These are phyloP conservation scores for Ormia ochracea DNA, from an alignment of 2,888 invertebrate genomes.

Conservation along the genomic window DNA sequence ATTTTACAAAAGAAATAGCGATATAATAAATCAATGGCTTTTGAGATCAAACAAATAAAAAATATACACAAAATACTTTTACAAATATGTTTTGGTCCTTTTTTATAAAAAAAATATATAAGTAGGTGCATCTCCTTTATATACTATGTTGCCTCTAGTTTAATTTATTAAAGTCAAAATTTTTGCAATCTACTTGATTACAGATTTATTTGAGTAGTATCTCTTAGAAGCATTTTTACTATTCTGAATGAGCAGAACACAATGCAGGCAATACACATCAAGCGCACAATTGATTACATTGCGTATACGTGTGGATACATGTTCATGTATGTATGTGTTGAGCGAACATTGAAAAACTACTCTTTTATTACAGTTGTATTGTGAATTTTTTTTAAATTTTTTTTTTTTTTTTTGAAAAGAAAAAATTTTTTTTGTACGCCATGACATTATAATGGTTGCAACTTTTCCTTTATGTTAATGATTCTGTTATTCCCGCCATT, in stretches of 20 bases:
- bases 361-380: not conserved
- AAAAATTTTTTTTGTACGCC: not conserved
- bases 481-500: slow-evolving; percentile 13
- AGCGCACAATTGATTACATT: too few relatives aligned
- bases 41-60: too few relatives aligned
- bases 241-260: not conserved
- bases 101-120: too few relatives aligned
- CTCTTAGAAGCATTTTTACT: not conserved
- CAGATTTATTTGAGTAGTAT: not conserved
- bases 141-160: not conserved
- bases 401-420: not conserved
- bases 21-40: too few relatives aligned
- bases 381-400: too few relatives aligned
- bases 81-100: too few relatives aligned
- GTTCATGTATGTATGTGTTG: not conserved
- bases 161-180: not conserved
- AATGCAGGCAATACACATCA: not conserved
- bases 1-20: too few relatives aligned
- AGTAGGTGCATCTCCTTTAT: not conserved
- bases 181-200: not conserved
- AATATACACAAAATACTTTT: too few relatives aligned
- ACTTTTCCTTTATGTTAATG: slow-evolving; percentile 21
- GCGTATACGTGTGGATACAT: too few relatives aligned
- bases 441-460: slow-evolving; percentile 33
- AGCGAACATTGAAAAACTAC: not conserved